A percentile compares a stretch with the other conserved stretches of the same genome.
phyloP scores from a whole-genome alignment of 2,888 invertebrate genomes.

The Agelastica alni region DNA sequence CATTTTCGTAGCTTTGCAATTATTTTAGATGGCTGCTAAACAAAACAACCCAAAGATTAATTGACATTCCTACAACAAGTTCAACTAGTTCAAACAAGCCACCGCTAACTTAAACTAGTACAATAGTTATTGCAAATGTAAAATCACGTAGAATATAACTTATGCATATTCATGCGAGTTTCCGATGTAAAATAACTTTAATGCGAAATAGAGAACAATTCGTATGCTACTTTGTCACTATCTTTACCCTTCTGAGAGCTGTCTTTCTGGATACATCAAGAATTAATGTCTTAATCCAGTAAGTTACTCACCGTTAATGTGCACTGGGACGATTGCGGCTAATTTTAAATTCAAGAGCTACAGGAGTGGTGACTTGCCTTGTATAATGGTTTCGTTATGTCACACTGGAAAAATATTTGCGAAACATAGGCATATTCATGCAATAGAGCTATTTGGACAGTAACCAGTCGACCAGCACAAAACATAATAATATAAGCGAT shows the following conservation, averaged over 20 bases:
- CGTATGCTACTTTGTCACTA: constrained; percentile 13
- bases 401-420: too few species aligned
- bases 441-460: too few species aligned
- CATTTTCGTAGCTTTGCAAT: too few species aligned
- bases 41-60: constrained; percentile 15
- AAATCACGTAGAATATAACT: constrained; percentile 20
- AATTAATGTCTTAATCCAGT: not conserved
- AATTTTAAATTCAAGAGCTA: too few species aligned
- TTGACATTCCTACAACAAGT: constrained; percentile 16
- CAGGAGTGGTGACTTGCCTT: too few species aligned
- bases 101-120: constrained; percentile 8
- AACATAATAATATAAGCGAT: too few species aligned
- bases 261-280: not conserved
- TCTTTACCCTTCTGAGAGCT: not conserved
- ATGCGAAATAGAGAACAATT: constrained; percentile 7
- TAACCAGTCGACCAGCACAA: too few species aligned
- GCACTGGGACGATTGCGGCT: too few species aligned
- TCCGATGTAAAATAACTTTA: constrained; percentile 16
- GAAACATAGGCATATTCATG: too few species aligned
- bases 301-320: too few species aligned
- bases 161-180: constrained; percentile 17
- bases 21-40: constrained; percentile 13
- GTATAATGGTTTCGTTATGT: too few species aligned
- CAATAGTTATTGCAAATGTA: constrained; percentile 20
- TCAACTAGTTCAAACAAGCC: constrained; percentile 15